Conservation (phyloP, 2,888 invertebrate species). For the Agrotis clavis region DNA sequence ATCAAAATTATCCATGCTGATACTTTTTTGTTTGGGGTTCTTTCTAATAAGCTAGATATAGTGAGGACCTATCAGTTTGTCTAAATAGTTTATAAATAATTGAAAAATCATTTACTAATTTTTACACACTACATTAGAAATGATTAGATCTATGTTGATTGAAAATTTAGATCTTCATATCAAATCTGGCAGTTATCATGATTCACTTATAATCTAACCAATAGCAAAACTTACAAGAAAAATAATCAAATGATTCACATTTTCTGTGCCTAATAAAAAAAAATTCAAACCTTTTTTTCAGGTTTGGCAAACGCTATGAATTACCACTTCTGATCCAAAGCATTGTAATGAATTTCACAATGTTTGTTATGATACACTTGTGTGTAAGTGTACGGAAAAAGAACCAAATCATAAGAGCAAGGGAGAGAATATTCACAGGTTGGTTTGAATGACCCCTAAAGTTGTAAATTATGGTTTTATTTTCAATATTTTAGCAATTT, state of each 20-base stretch:
- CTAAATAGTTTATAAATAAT: conserved; percentile 37
- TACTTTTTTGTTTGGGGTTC: neutral
- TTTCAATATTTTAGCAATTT: conserved; percentile 30
- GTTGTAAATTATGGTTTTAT: conserved; percentile 37
- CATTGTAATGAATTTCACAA: conserved; percentile 98
- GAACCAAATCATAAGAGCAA: conserved; percentile 94
- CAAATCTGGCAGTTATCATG: neutral
- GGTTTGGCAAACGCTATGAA: conserved; percentile 99
- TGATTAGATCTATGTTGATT: conserved; percentile 2
- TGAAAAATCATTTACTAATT: conserved; percentile 4
- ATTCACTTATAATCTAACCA: conserved; percentile 4
- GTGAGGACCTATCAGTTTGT: conserved; percentile 3
- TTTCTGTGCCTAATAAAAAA: neutral
- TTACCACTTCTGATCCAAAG: conserved; percentile 98
- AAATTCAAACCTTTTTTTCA: conserved; percentile 84
- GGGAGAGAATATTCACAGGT: conserved; percentile 97
- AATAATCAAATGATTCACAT: neutral
- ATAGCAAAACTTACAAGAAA: neutral
- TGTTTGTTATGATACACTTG: conserved; percentile 98
- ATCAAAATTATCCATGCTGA: neutral
- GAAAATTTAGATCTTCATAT: neutral
- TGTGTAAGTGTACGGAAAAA: conserved; percentile 97
- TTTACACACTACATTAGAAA: neutral
- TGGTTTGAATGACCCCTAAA: conserved; percentile 71
- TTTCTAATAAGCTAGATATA: neutral